Percentiles rank a stretch among this genome's conserved stretches.
phyloP scores from a whole-genome alignment of 37 sponge, comb jelly and placozoan genomes.

The Geodia barretti region DNA sequence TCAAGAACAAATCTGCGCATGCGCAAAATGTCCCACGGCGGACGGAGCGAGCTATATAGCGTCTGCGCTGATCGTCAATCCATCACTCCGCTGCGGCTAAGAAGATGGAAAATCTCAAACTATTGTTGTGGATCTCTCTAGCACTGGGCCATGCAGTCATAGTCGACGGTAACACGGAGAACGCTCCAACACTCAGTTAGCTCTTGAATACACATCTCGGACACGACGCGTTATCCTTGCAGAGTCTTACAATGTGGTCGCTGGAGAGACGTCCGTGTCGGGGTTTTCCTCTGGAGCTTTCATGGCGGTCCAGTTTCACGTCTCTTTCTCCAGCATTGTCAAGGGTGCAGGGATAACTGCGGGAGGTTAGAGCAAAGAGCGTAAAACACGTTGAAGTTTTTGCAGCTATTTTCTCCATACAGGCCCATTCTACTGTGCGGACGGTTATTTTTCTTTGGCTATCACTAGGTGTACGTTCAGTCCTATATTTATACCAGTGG shows the following conservation, averaged over 20 bases:
- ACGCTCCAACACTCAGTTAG: too few species aligned
- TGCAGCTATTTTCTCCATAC: background rate
- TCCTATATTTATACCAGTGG: constrained; percentile 42
- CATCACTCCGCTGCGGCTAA: too few species aligned
- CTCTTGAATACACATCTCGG: too few species aligned
- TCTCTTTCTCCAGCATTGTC: constrained; percentile 56
- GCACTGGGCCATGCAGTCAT: too few species aligned
- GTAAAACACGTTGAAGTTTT: background rate
- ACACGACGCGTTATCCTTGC: too few species aligned
- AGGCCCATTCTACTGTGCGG: constrained; percentile 69
- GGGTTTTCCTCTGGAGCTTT: constrained; percentile 73
- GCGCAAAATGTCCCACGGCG: too few species aligned
- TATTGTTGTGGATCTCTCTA: too few species aligned
- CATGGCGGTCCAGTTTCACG: constrained; percentile 73
- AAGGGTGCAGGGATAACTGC: constrained; percentile 62
- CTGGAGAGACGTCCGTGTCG: constrained; percentile 49
- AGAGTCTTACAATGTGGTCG: constrained; percentile 46
- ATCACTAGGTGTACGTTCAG: constrained; percentile 21
- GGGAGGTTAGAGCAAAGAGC: constrained; percentile 44
- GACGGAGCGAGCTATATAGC: constrained; percentile 2
- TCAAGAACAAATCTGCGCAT: too few species aligned
- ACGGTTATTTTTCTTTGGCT: constrained; percentile 32
- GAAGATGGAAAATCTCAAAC: too few species aligned
- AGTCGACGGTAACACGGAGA: too few species aligned
- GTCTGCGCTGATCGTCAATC: too few species aligned